Conservation (phyloP, 2,888 invertebrate species). For the Ophioninae sp. region DNA sequence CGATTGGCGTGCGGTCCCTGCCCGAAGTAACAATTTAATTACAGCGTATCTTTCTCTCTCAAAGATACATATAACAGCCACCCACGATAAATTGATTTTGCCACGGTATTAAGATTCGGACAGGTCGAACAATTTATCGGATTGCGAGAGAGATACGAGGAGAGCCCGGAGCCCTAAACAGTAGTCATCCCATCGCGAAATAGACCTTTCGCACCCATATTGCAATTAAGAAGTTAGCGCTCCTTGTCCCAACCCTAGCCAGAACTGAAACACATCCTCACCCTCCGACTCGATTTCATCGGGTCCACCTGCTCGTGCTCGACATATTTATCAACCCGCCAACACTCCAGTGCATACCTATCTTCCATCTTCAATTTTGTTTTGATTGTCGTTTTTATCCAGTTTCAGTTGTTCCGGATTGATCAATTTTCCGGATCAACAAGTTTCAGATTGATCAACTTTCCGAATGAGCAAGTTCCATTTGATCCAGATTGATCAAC, state of each 20-base stretch:
- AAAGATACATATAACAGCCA: constrained; percentile 79
- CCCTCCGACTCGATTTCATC: constrained; percentile 32
- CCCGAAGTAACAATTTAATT: constrained; percentile 81
- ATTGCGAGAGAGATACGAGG: constrained; percentile 62
- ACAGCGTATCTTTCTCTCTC: constrained; percentile 72
- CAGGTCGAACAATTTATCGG: constrained; percentile 64
- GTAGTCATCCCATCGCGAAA: constrained; percentile 72
- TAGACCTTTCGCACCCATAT: constrained; percentile 59
- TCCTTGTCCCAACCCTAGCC: constrained; percentile 50
- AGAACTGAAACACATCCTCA: constrained; percentile 18
- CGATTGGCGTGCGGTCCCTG: constrained; percentile 79
- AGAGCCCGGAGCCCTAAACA: constrained; percentile 76
- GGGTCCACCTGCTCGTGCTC: background rate
- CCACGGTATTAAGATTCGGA: constrained; percentile 79
- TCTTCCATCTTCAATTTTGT: background rate
- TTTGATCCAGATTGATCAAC: no score
- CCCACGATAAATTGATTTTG: constrained; percentile 81
- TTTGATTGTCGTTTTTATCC: no score
- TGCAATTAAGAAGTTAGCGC: constrained; percentile 67
- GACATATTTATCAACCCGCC: background rate
- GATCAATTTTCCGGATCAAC: no score
- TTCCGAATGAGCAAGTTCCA: no score
- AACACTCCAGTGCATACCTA: background rate
- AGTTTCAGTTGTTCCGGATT: no score
- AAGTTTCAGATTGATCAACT: no score